A percentile compares a stretch with the other conserved stretches of the same genome.
These are phyloP conservation scores for Eremophila alpestris DNA, from an alignment of 2,797 vertebrate genomes.

Conservation along the genomic window DNA sequence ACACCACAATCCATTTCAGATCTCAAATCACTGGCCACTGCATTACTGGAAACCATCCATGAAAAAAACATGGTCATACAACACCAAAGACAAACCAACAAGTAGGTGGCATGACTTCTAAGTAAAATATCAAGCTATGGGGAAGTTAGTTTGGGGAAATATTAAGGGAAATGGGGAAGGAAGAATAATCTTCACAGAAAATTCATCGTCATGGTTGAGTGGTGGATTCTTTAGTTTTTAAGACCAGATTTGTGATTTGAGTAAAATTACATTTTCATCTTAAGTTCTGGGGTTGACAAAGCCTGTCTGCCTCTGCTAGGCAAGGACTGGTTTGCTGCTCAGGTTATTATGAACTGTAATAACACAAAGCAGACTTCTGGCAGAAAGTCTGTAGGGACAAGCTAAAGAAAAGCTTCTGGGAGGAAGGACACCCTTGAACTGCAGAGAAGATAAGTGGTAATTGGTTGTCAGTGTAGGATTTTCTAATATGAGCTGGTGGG, in stretches of 20 bases:
- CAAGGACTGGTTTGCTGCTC: not conserved
- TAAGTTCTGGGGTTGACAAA: not conserved
- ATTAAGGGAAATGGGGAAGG: not conserved
- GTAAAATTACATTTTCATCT: not conserved
- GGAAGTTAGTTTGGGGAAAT: not conserved
- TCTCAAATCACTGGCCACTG: constrained; percentile 95
- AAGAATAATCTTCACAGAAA: not conserved
- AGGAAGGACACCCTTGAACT: not conserved
- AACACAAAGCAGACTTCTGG: not conserved
- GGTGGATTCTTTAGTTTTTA: not conserved
- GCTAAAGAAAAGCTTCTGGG: not conserved
- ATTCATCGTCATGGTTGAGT: not conserved
- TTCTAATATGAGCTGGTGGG: not conserved
- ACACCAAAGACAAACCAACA: constrained; percentile 98
- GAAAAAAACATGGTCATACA: constrained; percentile 99
- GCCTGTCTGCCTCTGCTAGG: not conserved
- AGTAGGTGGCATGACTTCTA: constrained; percentile 76
- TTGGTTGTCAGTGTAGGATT: not conserved
- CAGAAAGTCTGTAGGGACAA: not conserved
- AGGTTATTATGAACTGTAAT: not conserved
- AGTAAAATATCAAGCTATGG: not conserved
- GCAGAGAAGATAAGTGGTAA: not conserved
- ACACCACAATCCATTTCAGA: constrained; percentile 96
- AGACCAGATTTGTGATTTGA: not conserved
- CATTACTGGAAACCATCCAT: constrained; percentile 95